phyloP scores from a whole-genome alignment of 2,797 vertebrate genomes.

The Monodelphis domestica region DNA sequence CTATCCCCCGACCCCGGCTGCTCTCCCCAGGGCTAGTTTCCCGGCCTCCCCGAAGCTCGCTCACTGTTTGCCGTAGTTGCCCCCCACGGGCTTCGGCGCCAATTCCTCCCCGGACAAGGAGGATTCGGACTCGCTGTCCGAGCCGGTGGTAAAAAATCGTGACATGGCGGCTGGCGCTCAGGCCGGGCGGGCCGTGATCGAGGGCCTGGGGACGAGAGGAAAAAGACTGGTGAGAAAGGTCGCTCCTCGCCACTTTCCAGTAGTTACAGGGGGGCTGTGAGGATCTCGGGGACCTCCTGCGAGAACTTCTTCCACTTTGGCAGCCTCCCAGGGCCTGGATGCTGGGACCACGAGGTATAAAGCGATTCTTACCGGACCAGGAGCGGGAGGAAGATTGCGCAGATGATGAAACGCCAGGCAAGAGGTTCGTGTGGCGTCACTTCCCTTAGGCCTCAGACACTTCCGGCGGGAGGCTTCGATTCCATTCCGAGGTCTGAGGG shows the following conservation, averaged over 20 bases:
- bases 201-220: neutral
- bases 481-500: too few relatives aligned
- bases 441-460: constrained; percentile 32
- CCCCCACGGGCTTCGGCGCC: constrained; percentile 89
- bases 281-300: neutral
- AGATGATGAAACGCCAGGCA: neutral
- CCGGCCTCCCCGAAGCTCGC: constrained; percentile 65
- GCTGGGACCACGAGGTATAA: neutral
- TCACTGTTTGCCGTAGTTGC: constrained; percentile 92
- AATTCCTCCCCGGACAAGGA: constrained; percentile 92
- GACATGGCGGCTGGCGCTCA: constrained; percentile 87
- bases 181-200: constrained; percentile 14
- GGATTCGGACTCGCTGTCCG: constrained; percentile 95
- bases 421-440: constrained; percentile 42
- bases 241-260: neutral
- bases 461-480: neutral
- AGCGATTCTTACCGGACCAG: neutral
- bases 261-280: neutral
- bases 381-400: neutral
- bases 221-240: neutral
- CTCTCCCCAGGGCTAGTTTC: neutral
- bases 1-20: neutral
- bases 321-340: neutral
- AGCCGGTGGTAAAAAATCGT: constrained; percentile 95
- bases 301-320: neutral